Evolutionary conservation across 2,888 invertebrate genomes (phyloP).

Genomic region (Morpho achilles): DNA sequence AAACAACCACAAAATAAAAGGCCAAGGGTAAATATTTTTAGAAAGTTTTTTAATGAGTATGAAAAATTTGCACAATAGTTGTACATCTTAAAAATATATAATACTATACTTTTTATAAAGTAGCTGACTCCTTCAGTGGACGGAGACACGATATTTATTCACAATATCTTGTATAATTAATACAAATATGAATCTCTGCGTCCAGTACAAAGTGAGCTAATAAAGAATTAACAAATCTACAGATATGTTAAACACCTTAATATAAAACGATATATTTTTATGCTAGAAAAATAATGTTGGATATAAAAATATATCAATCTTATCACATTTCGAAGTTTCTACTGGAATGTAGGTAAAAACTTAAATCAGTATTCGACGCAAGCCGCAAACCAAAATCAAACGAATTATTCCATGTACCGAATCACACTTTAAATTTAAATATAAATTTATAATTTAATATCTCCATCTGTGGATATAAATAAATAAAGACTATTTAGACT

Average conservation of each 20-base stretch:
- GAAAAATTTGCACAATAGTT: constrained; percentile 27
- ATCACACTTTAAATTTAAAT: too few relatives aligned
- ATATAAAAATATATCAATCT: constrained; percentile 28
- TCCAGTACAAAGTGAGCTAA: constrained; percentile 10
- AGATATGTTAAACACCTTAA: not conserved
- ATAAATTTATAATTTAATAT: too few relatives aligned
- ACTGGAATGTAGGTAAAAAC: constrained; percentile 21
- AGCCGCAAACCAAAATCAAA: too few relatives aligned
- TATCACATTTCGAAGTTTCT: constrained; percentile 31
- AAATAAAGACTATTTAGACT: too few relatives aligned
- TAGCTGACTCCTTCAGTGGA: constrained; percentile 26
- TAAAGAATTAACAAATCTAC: constrained; percentile 5
- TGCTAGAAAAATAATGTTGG: not conserved
- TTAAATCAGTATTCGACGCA: not conserved
- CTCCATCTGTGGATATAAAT: too few relatives aligned
- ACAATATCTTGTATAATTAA: constrained; percentile 2
- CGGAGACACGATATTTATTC: constrained; percentile 22
- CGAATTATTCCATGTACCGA: too few relatives aligned
- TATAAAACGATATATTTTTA: not conserved
- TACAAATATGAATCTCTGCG: constrained; percentile 5
- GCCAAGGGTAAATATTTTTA: not conserved
- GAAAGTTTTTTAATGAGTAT: constrained; percentile 24
- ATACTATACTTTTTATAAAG: constrained; percentile 25
- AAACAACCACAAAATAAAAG: not conserved
- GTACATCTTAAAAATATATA: constrained; percentile 30